Evolutionary conservation across 2,888 invertebrate genomes (phyloP).

Genomic region (Ophion obscuratus): DNA sequence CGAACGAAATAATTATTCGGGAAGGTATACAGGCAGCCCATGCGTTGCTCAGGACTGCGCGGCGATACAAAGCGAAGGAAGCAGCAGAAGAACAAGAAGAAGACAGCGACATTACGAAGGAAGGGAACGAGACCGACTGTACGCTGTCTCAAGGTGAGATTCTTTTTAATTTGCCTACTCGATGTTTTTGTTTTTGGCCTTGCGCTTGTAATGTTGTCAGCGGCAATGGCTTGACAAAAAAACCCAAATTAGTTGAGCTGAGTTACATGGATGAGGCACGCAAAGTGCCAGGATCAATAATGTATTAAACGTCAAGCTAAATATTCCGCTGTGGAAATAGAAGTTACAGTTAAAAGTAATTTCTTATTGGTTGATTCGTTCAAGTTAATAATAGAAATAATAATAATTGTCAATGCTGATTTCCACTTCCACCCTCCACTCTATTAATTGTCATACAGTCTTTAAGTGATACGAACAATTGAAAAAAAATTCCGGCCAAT

Average conservation of each 20-base stretch:
- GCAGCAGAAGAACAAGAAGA: slow-evolving; percentile 8
- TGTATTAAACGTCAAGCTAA: neutral
- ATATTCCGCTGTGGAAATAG: neutral
- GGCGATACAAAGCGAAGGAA: slow-evolving; percentile 20
- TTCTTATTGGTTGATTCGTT: neutral
- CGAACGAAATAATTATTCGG: slow-evolving; percentile 2
- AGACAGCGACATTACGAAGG: slow-evolving; percentile 32
- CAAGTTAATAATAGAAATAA: neutral
- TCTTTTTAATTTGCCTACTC: slow-evolving; percentile 31
- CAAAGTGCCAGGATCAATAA: slow-evolving; percentile 47
- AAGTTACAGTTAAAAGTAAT: neutral
- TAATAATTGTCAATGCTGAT: neutral
- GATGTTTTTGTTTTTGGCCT: slow-evolving; percentile 55
- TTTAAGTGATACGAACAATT: no score
- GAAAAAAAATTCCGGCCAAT: no score
- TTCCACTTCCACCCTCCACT: neutral
- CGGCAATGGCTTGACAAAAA: slow-evolving; percentile 73
- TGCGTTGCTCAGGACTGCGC: slow-evolving; percentile 25
- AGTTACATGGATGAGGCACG: slow-evolving; percentile 75
- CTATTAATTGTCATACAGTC: no score
- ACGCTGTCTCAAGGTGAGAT: slow-evolving; percentile 70
- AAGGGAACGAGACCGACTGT: slow-evolving; percentile 54
- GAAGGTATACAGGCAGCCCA: slow-evolving; percentile 1
- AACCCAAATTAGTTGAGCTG: slow-evolving; percentile 80
- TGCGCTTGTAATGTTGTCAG: slow-evolving; percentile 77